Base-by-base conservation (phyloP, 2,888 invertebrate genomes). In the Cerastis rubricosa region DNA sequence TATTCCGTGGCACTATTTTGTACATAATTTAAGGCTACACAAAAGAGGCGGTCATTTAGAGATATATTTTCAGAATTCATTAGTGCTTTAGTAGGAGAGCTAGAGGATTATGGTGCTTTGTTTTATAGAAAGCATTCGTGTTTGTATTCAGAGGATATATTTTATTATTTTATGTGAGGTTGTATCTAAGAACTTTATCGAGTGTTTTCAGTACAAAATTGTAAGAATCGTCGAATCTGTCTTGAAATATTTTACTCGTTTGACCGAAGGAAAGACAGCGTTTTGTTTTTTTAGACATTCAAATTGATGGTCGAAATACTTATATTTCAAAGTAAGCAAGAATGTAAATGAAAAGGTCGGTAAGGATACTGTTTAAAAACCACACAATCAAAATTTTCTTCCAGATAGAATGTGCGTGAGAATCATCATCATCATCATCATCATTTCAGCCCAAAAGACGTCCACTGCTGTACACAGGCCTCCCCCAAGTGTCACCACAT, bases 61-160 rank as follows among this genome's bases (percentile, higher is more conserved):
- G 64, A 84, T 84, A 84, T 85, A 84, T 85, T 78, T 78, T 49
- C 72, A 43, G 75, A 78, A 85, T 84, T 85, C 78, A 85, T 84
- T 82, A 83, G 76, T 74, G 67, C 65, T 85, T 84, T 61, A 57
- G 67, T 57, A 61, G 25, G 75, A 68, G 29, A 69, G 49, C 71
- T 85, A 65, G 67, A 40, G 59, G 29, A 69, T 74, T 68, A 70
- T 63, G 25, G 64, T 29, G 47, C 70, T 65, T 76, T 85, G 73
- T 82, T 76, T 71, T 69, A 68, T 8, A 29, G 63, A 22, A 35
- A 71, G n/a, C 51, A 43, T 65, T 61, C 19, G 45, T 66, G 45
- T 54, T 82, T 49, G 22, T 54, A 43, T 67, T 29, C n/a, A 67
- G 8, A 45, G 12, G 12, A 59, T 35, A 59, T 35, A 45, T 65